These are phyloP conservation scores for Auanema freiburgensis DNA, from an alignment of 2,888 invertebrate genomes.

Conservation along the genomic window DNA sequence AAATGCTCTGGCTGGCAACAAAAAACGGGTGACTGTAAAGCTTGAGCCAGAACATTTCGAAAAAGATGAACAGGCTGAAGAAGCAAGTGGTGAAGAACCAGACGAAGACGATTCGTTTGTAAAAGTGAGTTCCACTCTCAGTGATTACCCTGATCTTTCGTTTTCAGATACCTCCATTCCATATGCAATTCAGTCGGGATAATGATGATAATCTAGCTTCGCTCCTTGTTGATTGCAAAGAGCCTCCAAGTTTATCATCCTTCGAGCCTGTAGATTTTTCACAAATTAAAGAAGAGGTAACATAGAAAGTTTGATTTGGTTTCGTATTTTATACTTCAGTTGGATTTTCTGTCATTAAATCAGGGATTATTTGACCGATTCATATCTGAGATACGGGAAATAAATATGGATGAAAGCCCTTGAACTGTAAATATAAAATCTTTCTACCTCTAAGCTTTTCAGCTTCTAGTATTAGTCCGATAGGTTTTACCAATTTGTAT, in stretches of 20 bases:
- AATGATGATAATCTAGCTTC: neutral
- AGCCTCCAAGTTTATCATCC: conserved; percentile 9
- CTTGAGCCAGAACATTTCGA: neutral
- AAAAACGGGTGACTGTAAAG: conserved; percentile 1
- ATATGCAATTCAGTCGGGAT: neutral
- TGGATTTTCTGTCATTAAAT: conserved; percentile 17
- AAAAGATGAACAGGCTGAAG: neutral
- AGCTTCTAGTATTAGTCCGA: too few relatives aligned
- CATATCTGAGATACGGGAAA: conserved; percentile 13
- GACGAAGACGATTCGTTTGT: conserved; percentile 24
- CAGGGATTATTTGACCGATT: conserved; percentile 22
- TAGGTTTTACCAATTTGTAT: too few relatives aligned
- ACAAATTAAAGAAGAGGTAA: conserved; percentile 1
- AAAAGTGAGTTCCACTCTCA: conserved; percentile 9
- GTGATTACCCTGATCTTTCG: neutral
- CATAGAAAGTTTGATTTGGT: neutral
- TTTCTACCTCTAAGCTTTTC: too few relatives aligned
- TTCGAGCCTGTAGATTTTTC: conserved; percentile 5
- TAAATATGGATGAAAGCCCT: too few relatives aligned
- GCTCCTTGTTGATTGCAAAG: conserved; percentile 12
- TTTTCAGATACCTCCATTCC: conserved; percentile 16
- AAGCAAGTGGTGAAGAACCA: too few relatives aligned
- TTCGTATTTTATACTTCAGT: conserved; percentile 5
- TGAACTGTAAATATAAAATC: too few relatives aligned
- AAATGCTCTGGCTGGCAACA: neutral